Conservation (phyloP, 2,797 vertebrate genomes). For the Danio jaintianensis region DNA sequence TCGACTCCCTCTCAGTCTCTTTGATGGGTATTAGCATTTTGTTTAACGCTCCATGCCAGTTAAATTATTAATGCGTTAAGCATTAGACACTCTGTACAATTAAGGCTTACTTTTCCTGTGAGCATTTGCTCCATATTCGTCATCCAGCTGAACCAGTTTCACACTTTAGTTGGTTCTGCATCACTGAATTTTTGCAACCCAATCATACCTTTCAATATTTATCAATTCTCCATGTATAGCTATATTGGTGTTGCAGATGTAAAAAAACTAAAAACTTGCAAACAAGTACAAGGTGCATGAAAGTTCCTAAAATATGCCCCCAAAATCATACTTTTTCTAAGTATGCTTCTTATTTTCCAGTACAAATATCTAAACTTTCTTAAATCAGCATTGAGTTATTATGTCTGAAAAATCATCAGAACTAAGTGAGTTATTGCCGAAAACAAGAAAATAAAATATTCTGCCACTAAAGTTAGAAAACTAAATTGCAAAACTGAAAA, state of each 20-base stretch:
- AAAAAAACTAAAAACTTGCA: constrained; percentile 63
- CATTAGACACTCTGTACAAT: constrained; percentile 65
- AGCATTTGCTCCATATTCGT: constrained; percentile 61
- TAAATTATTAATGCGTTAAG: constrained; percentile 80
- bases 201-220: not conserved
- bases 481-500: too few relatives aligned
- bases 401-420: too few relatives aligned
- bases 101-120: constrained; percentile 60
- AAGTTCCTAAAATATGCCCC: not conserved
- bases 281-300: constrained; percentile 44
- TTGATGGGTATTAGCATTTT: constrained; percentile 72
- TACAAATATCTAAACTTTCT: too few relatives aligned
- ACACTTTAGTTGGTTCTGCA: constrained; percentile 1
- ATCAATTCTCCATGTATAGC: constrained; percentile 44
- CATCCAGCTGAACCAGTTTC: constrained; percentile 43
- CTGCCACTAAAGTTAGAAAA: too few relatives aligned
- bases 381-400: too few relatives aligned
- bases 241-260: constrained; percentile 49
- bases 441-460: too few relatives aligned
- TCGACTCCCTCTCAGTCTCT: constrained; percentile 58
- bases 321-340: too few relatives aligned
- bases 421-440: too few relatives aligned
- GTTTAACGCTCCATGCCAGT: constrained; percentile 69
- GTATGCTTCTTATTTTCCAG: too few relatives aligned
- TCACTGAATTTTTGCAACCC: not conserved